These are phyloP conservation scores for Temnothorax unifasciatus DNA, from an alignment of 2,888 invertebrate genomes.

Conservation along the genomic window DNA sequence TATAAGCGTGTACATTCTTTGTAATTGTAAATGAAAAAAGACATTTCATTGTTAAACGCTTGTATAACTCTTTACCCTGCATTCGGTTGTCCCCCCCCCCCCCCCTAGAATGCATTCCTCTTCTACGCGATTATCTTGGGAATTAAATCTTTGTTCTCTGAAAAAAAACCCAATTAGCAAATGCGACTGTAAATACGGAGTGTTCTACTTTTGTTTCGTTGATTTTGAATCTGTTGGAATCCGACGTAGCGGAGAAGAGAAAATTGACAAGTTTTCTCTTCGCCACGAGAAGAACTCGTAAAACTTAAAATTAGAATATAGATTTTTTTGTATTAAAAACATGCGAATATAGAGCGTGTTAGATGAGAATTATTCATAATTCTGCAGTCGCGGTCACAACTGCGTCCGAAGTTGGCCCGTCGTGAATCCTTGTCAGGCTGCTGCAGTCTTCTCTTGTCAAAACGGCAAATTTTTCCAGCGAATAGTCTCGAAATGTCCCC, in stretches of 20 bases:
- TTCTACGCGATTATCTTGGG: neutral
- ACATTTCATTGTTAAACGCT: slow-evolving; percentile 76
- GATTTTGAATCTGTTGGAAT: neutral
- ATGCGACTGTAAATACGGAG: neutral
- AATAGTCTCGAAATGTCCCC: slow-evolving; percentile 17
- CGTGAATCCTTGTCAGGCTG: neutral
- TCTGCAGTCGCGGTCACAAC: neutral
- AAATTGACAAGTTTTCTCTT: neutral
- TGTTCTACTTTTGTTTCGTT: neutral
- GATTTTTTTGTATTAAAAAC: neutral
- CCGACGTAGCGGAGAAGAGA: neutral
- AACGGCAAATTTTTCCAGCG: neutral
- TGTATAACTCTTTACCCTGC: slow-evolving; percentile 44
- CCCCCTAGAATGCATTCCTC: neutral
- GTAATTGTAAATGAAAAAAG: slow-evolving; percentile 78
- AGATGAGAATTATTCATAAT: neutral
- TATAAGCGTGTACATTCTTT: slow-evolving; percentile 80
- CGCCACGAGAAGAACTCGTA: neutral
- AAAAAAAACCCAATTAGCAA: neutral
- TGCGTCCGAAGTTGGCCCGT: neutral
- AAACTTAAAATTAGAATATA: neutral
- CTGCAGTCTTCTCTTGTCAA: neutral
- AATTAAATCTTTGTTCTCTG: neutral
- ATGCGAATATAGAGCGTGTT: neutral
- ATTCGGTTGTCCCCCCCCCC: slow-evolving; percentile 5